Evolutionary conservation across 2,888 invertebrate species (phyloP), one percentile per base, ranked within the genome.

Genomic region (Rhagonycha lutea): DNA sequence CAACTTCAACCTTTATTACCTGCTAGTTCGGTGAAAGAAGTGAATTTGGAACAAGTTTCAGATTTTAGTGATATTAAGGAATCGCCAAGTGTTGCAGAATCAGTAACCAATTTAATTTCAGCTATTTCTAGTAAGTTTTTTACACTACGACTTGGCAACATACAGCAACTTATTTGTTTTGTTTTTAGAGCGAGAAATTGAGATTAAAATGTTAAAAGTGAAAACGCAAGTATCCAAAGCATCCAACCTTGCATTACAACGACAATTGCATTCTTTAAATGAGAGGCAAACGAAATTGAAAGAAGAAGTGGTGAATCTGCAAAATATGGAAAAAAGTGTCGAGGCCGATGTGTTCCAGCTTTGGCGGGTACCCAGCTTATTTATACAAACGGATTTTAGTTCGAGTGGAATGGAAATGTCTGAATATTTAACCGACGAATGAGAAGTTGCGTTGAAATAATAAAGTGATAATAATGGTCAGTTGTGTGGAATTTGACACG

Each of bases 361-460:
- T 71, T 88, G 87, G 87, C 86, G 87, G 78, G 86, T 87, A 63
- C 87, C 88, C 32, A 88, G 87, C 80, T 86, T 85, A 82, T 88
- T 87, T 80, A 84, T 87, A 77, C 85, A 83, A 14, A 77, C 77
- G 2, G 77, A 77, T 26, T 77, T 76, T 29, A 73, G 68, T 73
- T 73, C 74, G 28, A 73, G 60, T 74, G 75, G 68, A 69, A 70
- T 75, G 61, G 73, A 76, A 70, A 26, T 29, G 29, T 75, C 75
- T 12, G 75, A 75, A 75, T 75, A 72, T 68, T 75, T 74, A 61
- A 70, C 70, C 32, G 67, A 74, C 60, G 74, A 74, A 68, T 74
- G 68, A 70, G 18, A 26, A 29, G 12, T 18, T 68, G 14, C 14
- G 14, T 14, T 14, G 26, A 14, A 11, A 68, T 68, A 68, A 68